These are phyloP conservation scores for Bombus superbus DNA, from an alignment of 1,140 invertebrate genomes.

Conservation along the genomic window DNA sequence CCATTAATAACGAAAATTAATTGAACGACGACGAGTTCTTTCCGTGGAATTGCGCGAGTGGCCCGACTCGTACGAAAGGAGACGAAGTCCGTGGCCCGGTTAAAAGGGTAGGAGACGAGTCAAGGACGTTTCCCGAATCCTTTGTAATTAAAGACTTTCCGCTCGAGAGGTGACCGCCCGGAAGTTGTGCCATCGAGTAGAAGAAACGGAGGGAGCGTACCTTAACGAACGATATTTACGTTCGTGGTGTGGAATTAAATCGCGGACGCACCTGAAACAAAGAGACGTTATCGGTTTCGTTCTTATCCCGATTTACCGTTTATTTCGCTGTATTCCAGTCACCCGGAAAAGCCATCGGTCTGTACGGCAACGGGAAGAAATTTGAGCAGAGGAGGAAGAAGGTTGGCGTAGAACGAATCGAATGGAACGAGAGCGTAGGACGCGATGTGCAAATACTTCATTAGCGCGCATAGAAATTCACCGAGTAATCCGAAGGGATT, in stretches of 20 bases:
- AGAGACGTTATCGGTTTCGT: neutral
- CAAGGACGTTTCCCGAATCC: neutral
- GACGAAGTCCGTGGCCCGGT: neutral
- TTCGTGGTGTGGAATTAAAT: neutral
- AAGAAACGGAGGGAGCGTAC: slow-evolving; percentile 28
- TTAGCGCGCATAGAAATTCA: slow-evolving; percentile 20
- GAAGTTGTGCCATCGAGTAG: slow-evolving; percentile 46
- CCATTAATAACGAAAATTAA: slow-evolving; percentile 65
- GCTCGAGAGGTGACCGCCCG: slow-evolving; percentile 56
- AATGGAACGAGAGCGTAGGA: neutral
- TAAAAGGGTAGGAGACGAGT: neutral
- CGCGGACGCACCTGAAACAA: neutral
- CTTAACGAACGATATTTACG: slow-evolving; percentile 10
- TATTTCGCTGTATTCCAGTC: neutral
- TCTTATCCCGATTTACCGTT: neutral
- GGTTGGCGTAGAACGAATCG: neutral
- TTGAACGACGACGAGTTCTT: slow-evolving; percentile 57
- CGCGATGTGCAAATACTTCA: slow-evolving; percentile 34
- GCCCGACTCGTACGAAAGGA: neutral
- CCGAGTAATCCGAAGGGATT: neutral
- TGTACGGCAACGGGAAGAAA: neutral
- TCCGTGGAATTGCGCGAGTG: slow-evolving; percentile 47
- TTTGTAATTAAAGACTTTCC: slow-evolving; percentile 64
- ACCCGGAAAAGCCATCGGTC: neutral
- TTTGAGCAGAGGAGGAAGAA: neutral